Evolutionary conservation across 1,140 invertebrate genomes (phyloP), one percentile per base, ranked within the genome.

Genomic region (Periplaneta americana): DNA sequence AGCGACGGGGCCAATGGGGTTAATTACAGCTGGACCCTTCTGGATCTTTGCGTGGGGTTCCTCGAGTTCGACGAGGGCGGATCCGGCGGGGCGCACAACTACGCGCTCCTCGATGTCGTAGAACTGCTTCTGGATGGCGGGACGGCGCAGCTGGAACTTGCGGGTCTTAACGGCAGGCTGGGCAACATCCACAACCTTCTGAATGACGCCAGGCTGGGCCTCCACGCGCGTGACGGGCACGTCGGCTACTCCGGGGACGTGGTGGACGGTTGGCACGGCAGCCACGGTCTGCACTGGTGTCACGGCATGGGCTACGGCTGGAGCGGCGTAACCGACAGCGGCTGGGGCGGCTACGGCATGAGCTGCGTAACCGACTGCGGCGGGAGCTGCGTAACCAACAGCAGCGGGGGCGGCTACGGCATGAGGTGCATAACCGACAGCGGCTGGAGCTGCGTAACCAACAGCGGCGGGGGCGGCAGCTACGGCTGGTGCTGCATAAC

Each of bases 51-150:
- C 91, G 15, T 90, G 87, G 0, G 92, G 92, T 80, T 91, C 89
- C 76, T 92, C 91, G 0, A 93, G 85, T 83, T 93, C 92, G 0
- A 93, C 88, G 9, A 93, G 88, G 34, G 92, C 89, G 0, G 91
- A 92, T 31, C 92, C 92, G 3, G 91, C 91, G 4, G 92, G 92
- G n/a, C 92, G 89, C 32, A 93, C 88, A 10, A 92, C 89, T 13
- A 91, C 89, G 34, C 91, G 89, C 84, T 93, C 91, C 85, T 93
- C 92, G 81, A 93, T 91, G 83, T 93, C 92, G 85, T 92, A 93
- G 86, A 93, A 93, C 84, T 93, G 90, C 85, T 93, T 92, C 82
- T 92, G 91, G 79, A 93, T 91, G 35, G 92, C 92, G 82, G 92
- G 92, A 75, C 92, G 89, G 81, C 92, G 90, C 0, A 93, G 89